Evolutionary conservation across 2,797 vertebrate genomes (phyloP).

Genomic region (Sebastes miniatus): DNA sequence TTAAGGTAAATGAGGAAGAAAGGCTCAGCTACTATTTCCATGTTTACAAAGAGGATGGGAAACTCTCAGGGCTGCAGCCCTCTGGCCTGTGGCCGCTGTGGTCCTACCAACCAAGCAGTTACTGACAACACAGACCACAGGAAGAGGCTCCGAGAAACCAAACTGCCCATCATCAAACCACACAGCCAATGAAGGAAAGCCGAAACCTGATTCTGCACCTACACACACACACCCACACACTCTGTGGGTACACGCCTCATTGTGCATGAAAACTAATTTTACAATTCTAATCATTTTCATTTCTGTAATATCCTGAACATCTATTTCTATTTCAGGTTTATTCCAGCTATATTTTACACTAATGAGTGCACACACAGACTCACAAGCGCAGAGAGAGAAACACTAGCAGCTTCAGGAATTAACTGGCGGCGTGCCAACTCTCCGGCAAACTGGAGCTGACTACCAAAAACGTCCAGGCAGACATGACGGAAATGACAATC

Average conservation of each 20-base stretch:
- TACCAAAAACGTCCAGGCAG: conserved; percentile 60
- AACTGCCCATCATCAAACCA: conserved; percentile 57
- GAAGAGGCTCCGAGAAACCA: conserved; percentile 31
- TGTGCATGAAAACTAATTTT: conserved; percentile 24
- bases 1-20: background rate
- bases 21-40: background rate
- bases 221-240: conserved; percentile 10
- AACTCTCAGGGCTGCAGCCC: conserved; percentile 26
- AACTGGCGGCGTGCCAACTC: conserved; percentile 56
- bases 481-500: conserved; percentile 72
- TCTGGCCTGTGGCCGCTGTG: conserved; percentile 49
- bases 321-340: conserved; percentile 21
- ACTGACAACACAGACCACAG: conserved; percentile 63
- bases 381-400: conserved; percentile 18
- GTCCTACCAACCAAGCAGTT: conserved; percentile 33
- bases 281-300: conserved; percentile 14
- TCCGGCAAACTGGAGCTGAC: conserved; percentile 61
- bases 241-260: background rate
- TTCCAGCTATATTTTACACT: conserved; percentile 21
- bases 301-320: conserved; percentile 14
- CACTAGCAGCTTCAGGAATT: conserved; percentile 59
- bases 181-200: conserved; percentile 39
- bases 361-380: conserved; percentile 35
- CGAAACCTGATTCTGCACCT: conserved; percentile 16
- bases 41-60: conserved; percentile 14